A percentile compares a stretch with the other conserved stretches of the same genome.
Conservation (phyloP, 2,797 vertebrate species). For the Gila robusta region DNA sequence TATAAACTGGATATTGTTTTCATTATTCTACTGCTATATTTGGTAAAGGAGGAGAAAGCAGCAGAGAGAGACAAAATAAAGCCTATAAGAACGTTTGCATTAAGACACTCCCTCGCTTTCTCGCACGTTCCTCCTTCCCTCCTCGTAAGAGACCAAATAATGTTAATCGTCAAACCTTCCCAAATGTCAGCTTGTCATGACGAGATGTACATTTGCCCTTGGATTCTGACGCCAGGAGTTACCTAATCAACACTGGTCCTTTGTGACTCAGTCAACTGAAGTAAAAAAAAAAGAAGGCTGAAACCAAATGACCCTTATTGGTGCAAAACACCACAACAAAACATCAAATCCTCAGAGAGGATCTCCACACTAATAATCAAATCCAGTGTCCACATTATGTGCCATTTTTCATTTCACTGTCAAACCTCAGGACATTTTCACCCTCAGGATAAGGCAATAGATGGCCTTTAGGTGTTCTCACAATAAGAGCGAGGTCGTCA, state of each 20-base stretch:
- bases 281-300: slow-evolving; percentile 25
- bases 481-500: slow-evolving; percentile 44
- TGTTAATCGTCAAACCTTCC: slow-evolving; percentile 58
- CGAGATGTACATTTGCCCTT: slow-evolving; percentile 54
- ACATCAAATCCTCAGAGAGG: slow-evolving; percentile 19
- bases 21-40: slow-evolving; percentile 74
- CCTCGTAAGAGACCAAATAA: slow-evolving; percentile 40
- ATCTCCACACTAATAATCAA: slow-evolving; percentile 27
- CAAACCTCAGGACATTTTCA: slow-evolving; percentile 50
- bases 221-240: slow-evolving; percentile 54
- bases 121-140: not conserved
- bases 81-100: slow-evolving; percentile 30
- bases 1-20: slow-evolving; percentile 82
- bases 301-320: slow-evolving; percentile 31
- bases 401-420: slow-evolving; percentile 40
- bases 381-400: slow-evolving; percentile 17
- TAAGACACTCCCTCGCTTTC: not conserved
- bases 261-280: slow-evolving; percentile 59
- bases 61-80: slow-evolving; percentile 36
- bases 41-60: slow-evolving; percentile 45
- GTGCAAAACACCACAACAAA: slow-evolving; percentile 10
- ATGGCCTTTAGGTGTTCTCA: slow-evolving; percentile 49
- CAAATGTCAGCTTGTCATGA: slow-evolving; percentile 60
- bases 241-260: slow-evolving; percentile 54
- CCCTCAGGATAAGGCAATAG: slow-evolving; percentile 57